Conservation (phyloP, 2,797 vertebrate species). For the Labeo calbasu region DNA sequence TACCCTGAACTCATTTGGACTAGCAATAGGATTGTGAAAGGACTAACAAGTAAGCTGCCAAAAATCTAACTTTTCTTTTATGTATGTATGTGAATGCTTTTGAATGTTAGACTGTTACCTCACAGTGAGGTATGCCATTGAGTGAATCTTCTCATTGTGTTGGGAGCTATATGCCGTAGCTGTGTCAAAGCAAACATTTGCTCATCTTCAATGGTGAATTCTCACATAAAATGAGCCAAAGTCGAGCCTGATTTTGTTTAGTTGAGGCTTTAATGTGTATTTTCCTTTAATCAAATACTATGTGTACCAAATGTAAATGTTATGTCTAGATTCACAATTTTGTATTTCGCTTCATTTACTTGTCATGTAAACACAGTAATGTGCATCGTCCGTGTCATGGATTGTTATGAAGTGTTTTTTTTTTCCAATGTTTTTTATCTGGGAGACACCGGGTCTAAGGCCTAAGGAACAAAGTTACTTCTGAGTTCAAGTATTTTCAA, state of each 20-base stretch:
- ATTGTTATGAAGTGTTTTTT: conserved; percentile 16
- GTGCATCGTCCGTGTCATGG: conserved; percentile 6
- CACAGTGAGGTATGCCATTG: conserved; percentile 59
- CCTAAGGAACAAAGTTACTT: conserved; percentile 46
- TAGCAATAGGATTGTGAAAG: neutral
- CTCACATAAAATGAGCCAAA: conserved; percentile 55
- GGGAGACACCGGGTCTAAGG: conserved; percentile 10
- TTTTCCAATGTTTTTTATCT: conserved; percentile 29
- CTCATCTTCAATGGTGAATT: conserved; percentile 46
- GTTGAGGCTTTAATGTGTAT: conserved; percentile 22
- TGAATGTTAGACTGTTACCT: conserved; percentile 56
- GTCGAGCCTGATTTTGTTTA: conserved; percentile 33
- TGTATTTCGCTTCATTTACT: conserved; percentile 38
- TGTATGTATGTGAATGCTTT: conserved; percentile 46
- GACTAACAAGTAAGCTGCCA: conserved; percentile 24
- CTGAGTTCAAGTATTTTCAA: conserved; percentile 31
- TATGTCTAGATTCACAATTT: conserved; percentile 47
- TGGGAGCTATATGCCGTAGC: neutral
- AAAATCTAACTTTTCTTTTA: neutral
- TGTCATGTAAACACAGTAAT: conserved; percentile 34
- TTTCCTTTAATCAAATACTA: conserved; percentile 38
- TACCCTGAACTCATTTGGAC: conserved; percentile 23
- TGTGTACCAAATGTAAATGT: conserved; percentile 53
- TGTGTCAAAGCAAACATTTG: conserved; percentile 12
- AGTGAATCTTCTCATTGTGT: conserved; percentile 39